Base-by-base conservation (phyloP, 2,888 invertebrate genomes). In the Elegia similella region DNA sequence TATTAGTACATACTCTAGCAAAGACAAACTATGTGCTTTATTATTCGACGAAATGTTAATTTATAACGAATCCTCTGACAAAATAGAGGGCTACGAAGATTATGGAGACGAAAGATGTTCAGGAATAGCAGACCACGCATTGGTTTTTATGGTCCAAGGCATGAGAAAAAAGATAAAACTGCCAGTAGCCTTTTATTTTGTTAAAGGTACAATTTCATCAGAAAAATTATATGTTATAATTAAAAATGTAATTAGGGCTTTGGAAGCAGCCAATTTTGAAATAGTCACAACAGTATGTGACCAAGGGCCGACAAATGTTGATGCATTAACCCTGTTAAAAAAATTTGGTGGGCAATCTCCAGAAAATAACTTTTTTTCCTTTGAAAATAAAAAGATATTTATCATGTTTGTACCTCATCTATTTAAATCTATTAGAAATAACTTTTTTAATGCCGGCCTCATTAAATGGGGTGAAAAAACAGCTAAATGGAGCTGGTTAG, bases 1-100 rank as follows among this genome's bases (percentile, higher is more conserved):
- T 29, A 8, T 32, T 2, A 7, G 10, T 1, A 7, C 5, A 30
- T 32, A 7, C 32, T 13, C 29, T 13, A 16, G 12, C 52, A 47
- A 43, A 29, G 55, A 58, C 8, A 54, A 54, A 42, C 5, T 48
- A 16, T 59, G 58, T 16, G 17, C 17, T 7, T 23, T 62, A 0
- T 0, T 55, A 0, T 62, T 62, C 54, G 60, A 60, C n/a, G 60
- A 52, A 34, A 38, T 56, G 13, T 16, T 62, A 3, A 56, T 59
- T 23, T 59, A 56, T 16, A 62, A 60, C 16, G 29, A 17, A 29
- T n/a, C 8, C 2, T 23, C 13, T 0, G 60, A 62, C 23, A 55
- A 56, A 42, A 42, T 62, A 7, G 60, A 60, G 32, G 60, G 62
- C 10, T 60, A 50, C 38, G 55, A 29, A 6, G 58, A 62, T 17